Base-by-base conservation (phyloP, 2,113 vertebrate species). In the Solenodon paradoxus region DNA sequence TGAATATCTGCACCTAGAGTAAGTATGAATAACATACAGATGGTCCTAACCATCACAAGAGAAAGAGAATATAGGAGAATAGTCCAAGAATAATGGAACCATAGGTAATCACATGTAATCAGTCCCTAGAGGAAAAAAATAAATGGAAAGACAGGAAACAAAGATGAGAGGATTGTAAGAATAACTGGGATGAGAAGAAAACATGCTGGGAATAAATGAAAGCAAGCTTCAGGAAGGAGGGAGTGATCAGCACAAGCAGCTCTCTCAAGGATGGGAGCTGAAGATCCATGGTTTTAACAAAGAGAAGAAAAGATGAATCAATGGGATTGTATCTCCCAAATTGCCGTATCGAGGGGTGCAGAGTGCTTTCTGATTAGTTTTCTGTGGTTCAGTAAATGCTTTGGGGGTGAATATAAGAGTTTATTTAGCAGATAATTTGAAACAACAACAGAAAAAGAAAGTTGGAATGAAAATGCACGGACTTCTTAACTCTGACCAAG, bases 361-460 rank as follows among this genome's bases (percentile, higher is more conserved):
- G 63, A 94, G 81, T 92, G 81, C 55, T 96, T 96, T 93, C 79
- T 93, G 63, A 93, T 84, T 88, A 68, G 74, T 91, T 92, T 91
- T 94, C 86, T 87, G 71, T 71, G 86, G 45, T 90, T 96, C 94
- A 86, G 53, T 59, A 87, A 83, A 57, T 51, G 51, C 57, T 88
- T 91, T 84, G 75, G 78, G 38, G 38, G 35, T 69, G 17, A 71
- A 90, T 24, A 2, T 79, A 77, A 57, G 64, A 89, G 30, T 92
- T 71, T 75, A 47, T 84, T 96, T 92, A 68, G 82, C 80, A 94
- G 68, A 96, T 87, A 61, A 90, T 45, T 51, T n/a, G 38, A 61
- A 94, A 90, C n/a, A 83, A 45, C n/a, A n/a, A n/a, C n/a, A 68
- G 49, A 81, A 38, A 22, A 69, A n/a, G 24, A 80, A 78, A 85